Evolutionary conservation across 2,888 invertebrate genomes (phyloP).

Genomic region (Odontothrips loti): DNA sequence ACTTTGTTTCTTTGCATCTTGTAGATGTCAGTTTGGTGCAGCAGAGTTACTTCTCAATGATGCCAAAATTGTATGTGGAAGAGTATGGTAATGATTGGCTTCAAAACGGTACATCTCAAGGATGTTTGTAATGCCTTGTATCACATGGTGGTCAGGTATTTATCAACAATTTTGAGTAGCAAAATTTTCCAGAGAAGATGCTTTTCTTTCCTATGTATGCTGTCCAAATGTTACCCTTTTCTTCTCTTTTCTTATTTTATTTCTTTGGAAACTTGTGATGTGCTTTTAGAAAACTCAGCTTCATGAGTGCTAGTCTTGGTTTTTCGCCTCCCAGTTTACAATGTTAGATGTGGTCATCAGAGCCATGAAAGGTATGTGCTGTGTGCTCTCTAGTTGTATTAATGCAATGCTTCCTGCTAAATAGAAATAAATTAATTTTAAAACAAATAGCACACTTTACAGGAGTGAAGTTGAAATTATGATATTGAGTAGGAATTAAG

Average conservation of each 20-base stretch:
- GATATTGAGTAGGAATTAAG: too few relatives aligned
- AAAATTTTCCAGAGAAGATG: background rate
- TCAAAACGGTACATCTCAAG: too few relatives aligned
- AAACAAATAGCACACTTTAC: background rate
- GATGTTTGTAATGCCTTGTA: background rate
- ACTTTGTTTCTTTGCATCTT: background rate
- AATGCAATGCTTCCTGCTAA: slow-evolving; percentile 1
- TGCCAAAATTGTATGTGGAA: too few relatives aligned
- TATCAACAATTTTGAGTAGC: background rate
- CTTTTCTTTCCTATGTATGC: background rate
- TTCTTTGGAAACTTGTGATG: background rate
- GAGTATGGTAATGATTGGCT: too few relatives aligned
- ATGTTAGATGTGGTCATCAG: background rate
- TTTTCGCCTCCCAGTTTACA: background rate
- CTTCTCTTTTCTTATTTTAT: background rate
- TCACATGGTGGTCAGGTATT: too few relatives aligned
- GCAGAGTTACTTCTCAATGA: background rate
- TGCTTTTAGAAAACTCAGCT: background rate
- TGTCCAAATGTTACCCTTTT: background rate
- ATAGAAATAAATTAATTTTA: background rate
- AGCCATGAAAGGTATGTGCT: background rate
- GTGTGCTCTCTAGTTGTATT: slow-evolving; percentile 8
- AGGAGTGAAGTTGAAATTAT: too few relatives aligned
- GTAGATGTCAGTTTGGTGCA: background rate
- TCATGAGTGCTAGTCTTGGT: background rate